Base-by-base conservation (phyloP, 1,140 invertebrate genomes). In the Drosophila sp. region DNA sequence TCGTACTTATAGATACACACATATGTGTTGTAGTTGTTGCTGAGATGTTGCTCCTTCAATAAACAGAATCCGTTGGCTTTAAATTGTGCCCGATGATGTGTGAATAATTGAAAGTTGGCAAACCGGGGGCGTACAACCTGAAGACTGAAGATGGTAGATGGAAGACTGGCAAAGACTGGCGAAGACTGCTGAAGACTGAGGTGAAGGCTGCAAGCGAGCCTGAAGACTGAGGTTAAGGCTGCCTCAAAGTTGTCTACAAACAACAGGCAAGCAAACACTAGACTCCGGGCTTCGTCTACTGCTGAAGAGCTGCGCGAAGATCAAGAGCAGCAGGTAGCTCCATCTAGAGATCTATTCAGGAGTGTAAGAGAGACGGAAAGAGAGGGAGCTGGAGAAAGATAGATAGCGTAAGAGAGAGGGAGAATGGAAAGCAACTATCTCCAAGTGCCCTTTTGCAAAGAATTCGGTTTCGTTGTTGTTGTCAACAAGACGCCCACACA, bases 261-360 rank as follows among this genome's bases (percentile, higher is more conserved):
- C 81, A 86, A 86, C 81, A 87, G 66, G 81, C 78, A 50, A 81
- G 82, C 78, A 86, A 86, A 86, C 82, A 86, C 81, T 86, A 59
- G 64, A 76, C 71, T 53, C 32, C 25, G 36, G 11, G 29, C 54
- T 32, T 32, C 34, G 62, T 51, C 27, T 69, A 40, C 16, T 43
- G 73, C 69, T 73, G 64, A 70, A 80, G 67, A 69, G 77, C 27
- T 48, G 46, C 32, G 38, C 40, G n/a, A 61, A 72, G 70, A 76
- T 66, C 70, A 72, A 67, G 62, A 76, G 70, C 71, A 81, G 69
- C 51, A 32, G 45, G 50, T 38, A 56, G 56, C 38, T 38, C 14
- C 29, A 56, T 7, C 32, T 29, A 14, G 27, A 29, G n/a, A 58
- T 21, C 21, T 21, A 21, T 21, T 21, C 21, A 4, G 21, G 16